Conservation (phyloP, 1,140 invertebrate genomes). For the Zaprionus nigranus region DNA sequence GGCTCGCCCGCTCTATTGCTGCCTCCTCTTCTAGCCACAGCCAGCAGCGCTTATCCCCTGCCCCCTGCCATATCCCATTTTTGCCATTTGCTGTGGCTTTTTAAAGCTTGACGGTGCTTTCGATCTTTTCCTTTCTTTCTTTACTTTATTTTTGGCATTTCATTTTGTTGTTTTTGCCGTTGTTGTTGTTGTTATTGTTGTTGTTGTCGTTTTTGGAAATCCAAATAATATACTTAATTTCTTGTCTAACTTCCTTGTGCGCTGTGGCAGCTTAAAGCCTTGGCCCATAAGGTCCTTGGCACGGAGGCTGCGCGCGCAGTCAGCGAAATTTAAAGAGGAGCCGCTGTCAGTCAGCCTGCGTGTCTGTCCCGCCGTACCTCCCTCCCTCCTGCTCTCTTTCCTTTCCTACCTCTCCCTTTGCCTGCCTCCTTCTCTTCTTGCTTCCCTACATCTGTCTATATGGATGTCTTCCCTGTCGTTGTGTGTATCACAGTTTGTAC, state of each 20-base stretch:
- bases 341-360: conserved; percentile 22
- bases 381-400: not conserved
- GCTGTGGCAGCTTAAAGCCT: conserved; percentile 34
- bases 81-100: conserved; percentile 49
- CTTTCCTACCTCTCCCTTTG: not conserved
- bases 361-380: not conserved
- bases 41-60: conserved; percentile 11
- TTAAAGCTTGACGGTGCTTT: conserved; percentile 48
- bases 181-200: not conserved
- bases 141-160: not conserved
- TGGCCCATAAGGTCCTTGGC: conserved; percentile 23
- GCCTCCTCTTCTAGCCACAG: not conserved
- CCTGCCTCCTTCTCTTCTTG: conserved; percentile 2
- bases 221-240: conserved; percentile 55
- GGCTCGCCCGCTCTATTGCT: not conserved
- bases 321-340: conserved; percentile 66
- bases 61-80: conserved; percentile 15
- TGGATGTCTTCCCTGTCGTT: conserved; percentile 38
- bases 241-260: conserved; percentile 65
- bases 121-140: conserved; percentile 34
- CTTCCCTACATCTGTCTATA: conserved; percentile 11
- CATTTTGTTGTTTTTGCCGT: not conserved
- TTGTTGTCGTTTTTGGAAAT: not conserved
- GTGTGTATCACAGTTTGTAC: conserved; percentile 82
- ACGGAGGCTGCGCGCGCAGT: conserved; percentile 68